These are phyloP conservation scores for Siphlonurus alternatus DNA, from an alignment of 2,888 invertebrate genomes.

Conservation along the genomic window DNA sequence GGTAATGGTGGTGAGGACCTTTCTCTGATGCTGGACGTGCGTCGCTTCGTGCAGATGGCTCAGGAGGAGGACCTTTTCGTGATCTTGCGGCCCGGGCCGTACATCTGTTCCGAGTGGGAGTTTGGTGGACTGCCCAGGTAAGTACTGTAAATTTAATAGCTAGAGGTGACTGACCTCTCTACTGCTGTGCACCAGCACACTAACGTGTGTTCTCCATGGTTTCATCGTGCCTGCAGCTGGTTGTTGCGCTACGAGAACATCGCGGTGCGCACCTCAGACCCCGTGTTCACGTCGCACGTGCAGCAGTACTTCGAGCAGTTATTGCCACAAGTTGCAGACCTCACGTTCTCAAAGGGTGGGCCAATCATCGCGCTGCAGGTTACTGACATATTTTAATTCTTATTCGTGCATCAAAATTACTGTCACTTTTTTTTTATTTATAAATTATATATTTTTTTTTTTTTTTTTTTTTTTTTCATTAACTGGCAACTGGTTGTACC, in stretches of 20 bases:
- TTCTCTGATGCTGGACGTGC: slow-evolving; percentile 21
- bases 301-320: slow-evolving; percentile 26
- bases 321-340: slow-evolving; percentile 25
- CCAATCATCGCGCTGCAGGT: slow-evolving; percentile 32
- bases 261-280: slow-evolving; percentile 28
- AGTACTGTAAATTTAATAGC: too few relatives aligned
- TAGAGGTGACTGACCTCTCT: not conserved
- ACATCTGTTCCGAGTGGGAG: slow-evolving; percentile 39
- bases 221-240: slow-evolving; percentile 23
- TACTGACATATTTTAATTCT: not conserved
- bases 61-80: slow-evolving; percentile 32
- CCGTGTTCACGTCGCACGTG: slow-evolving; percentile 25
- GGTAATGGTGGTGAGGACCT: slow-evolving; percentile 21
- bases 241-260: slow-evolving; percentile 28
- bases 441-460: not conserved
- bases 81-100: slow-evolving; percentile 34
- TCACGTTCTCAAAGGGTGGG: slow-evolving; percentile 30
- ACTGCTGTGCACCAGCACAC: not conserved
- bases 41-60: slow-evolving; percentile 27
- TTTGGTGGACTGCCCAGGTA: slow-evolving; percentile 26
- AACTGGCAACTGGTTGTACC: not conserved
- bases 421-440: not conserved
- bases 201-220: not conserved
- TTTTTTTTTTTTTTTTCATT: too few relatives aligned
- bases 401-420: not conserved